Evolutionary conservation across 2,797 vertebrate genomes (phyloP).

Genomic region (Channa striata): DNA sequence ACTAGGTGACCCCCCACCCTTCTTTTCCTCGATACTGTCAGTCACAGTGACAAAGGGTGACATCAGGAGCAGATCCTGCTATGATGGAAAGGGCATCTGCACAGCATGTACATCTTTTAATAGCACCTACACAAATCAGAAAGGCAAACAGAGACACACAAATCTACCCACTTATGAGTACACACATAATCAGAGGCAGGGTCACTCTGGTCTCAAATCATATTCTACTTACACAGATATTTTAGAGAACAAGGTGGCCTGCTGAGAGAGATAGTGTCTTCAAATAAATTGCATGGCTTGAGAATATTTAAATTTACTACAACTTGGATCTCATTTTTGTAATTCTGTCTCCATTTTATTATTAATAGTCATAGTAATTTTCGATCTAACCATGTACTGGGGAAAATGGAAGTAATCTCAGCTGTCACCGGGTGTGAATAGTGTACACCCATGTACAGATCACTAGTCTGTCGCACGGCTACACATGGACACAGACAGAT

Average conservation of each 20-base stretch:
- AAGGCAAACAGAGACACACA: constrained; percentile 43
- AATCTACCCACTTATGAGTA: constrained; percentile 41
- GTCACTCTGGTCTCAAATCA: constrained; percentile 21
- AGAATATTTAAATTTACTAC: not conserved
- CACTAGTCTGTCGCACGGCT: too few relatives aligned
- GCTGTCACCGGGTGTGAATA: too few relatives aligned
- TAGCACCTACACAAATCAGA: constrained; percentile 56
- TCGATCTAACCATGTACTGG: too few relatives aligned
- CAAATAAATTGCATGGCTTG: constrained; percentile 5
- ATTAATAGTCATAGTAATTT: too few relatives aligned
- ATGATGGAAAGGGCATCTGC: constrained; percentile 74
- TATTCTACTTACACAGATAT: constrained; percentile 35
- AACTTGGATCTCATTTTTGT: constrained; percentile 2
- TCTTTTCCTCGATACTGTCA: constrained; percentile 61
- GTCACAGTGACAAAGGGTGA: constrained; percentile 71
- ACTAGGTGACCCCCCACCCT: constrained; percentile 51
- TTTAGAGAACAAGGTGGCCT: constrained; percentile 52
- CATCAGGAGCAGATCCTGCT: constrained; percentile 68
- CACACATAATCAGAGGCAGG: constrained; percentile 23
- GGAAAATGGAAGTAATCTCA: too few relatives aligned
- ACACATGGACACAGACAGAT: too few relatives aligned
- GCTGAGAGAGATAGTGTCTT: constrained; percentile 42
- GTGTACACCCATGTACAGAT: too few relatives aligned
- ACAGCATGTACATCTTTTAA: constrained; percentile 74
- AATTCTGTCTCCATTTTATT: not conserved